A percentile compares a stretch with the other conserved stretches of the same genome.
Evolutionary conservation across 1,140 invertebrate species (phyloP).

Genomic region (Idris sp.): DNA sequence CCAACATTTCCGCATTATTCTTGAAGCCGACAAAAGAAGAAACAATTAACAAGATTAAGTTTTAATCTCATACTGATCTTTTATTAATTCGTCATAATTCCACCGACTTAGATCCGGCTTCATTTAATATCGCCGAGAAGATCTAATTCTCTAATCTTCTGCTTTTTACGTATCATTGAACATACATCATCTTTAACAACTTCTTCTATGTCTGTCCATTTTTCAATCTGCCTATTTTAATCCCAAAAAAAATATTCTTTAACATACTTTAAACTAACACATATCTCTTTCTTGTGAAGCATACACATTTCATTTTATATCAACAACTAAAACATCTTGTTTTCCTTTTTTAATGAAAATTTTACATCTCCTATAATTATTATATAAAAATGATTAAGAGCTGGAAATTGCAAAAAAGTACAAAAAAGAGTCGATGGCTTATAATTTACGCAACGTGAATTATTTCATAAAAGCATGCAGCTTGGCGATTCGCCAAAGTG

Average conservation of each 20-base stretch:
- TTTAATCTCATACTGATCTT: not conserved
- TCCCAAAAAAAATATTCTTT: too few relatives aligned
- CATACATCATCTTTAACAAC: too few relatives aligned
- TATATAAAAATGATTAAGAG: conserved; percentile 24
- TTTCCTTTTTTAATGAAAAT: not conserved
- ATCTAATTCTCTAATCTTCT: too few relatives aligned
- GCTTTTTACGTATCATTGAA: too few relatives aligned
- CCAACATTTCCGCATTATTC: not conserved
- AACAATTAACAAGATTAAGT: not conserved
- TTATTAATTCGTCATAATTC: conserved; percentile 2
- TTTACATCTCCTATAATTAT: conserved; percentile 18
- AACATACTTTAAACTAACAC: too few relatives aligned
- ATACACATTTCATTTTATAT: too few relatives aligned
- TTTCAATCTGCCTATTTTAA: too few relatives aligned
- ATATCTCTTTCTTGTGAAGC: too few relatives aligned
- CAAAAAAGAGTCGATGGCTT: conserved; percentile 15
- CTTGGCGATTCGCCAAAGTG: conserved; percentile 37
- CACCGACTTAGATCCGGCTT: conserved; percentile 1
- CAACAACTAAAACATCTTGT: too few relatives aligned
- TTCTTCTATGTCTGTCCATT: too few relatives aligned
- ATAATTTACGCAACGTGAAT: conserved; percentile 42
- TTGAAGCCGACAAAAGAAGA: not conserved
- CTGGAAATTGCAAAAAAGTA: conserved; percentile 7
- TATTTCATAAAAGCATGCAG: conserved; percentile 28
- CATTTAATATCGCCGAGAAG: not conserved